Evolutionary conservation across 2,888 invertebrate species (phyloP).

Genomic region (Limenitis camilla): DNA sequence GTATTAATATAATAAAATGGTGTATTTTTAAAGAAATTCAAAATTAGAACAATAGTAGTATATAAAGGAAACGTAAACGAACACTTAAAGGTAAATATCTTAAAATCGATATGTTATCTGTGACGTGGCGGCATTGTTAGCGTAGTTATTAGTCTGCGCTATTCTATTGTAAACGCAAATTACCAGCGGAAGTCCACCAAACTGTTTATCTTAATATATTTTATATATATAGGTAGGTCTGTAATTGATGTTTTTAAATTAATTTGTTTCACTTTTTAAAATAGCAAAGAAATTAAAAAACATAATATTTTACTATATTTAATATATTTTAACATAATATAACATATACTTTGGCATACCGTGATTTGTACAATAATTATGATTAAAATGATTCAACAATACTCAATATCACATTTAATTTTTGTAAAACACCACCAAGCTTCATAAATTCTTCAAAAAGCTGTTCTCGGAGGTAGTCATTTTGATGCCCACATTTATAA

Average conservation of each 20-base stretch:
- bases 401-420: conserved; percentile 20
- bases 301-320: conserved; percentile 32
- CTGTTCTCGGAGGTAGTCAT: conserved; percentile 22
- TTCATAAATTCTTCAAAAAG: conserved; percentile 21
- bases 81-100: background rate
- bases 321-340: conserved; percentile 26
- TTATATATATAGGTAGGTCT: background rate
- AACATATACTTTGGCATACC: conserved; percentile 21
- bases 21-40: background rate
- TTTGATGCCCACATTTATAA: conserved; percentile 31
- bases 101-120: conserved; percentile 9
- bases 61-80: background rate
- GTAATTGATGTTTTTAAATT: background rate
- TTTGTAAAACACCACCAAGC: conserved; percentile 25
- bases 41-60: background rate
- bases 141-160: background rate
- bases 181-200: background rate
- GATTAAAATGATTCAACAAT: conserved; percentile 28
- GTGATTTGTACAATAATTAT: conserved; percentile 22
- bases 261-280: conserved; percentile 2
- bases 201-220: background rate
- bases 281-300: conserved; percentile 24
- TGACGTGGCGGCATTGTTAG: background rate
- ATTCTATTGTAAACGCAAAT: background rate
- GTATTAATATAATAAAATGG: too few relatives aligned